Evolutionary conservation across 64 coral and sea anemone species (phyloP), one percentile per base, ranked within the genome.

Genomic region (Catalaphyllia jardinei): DNA sequence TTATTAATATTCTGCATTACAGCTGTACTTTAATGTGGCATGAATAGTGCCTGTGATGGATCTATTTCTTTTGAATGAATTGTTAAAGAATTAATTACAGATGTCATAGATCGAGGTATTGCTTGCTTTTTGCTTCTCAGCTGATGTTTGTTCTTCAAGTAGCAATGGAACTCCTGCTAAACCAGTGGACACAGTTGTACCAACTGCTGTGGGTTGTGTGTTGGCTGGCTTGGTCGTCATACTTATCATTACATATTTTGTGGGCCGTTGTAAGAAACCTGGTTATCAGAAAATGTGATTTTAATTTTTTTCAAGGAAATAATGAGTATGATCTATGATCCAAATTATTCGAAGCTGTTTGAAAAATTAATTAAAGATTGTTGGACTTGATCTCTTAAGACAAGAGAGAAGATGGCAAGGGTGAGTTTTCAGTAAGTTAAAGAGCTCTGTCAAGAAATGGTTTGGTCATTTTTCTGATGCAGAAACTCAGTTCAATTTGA

Each of bases 271-370:
- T 20, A 93, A 89, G 78, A 76, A n/a, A 38, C 80, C 71, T 39
- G 87, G 87, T 6, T 93, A 93, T 85, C 69, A 93, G 65, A 79
- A 93, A 78, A 85, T 93, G 65, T 93, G 46, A 80, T 62, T 78
- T n/a, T 24, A 52, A 80, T 80, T 76, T 49, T 76, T 4, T 75
- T 33, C 14, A 39, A 39, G 31, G 31, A 77, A 35, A 30, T 9
- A 31, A 8, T 25, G 18, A 67, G 25, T 25, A 22, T 69, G 22
- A n/a, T 69, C 65, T 10, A 69, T 4, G 1, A 17, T 65, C 17
- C 18, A 22, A 22, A 19, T 65, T 18, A 65, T 29, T 73, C 30
- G 27, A 33, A 38, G 31, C 31, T 18, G 10, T 69, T 0, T 74
- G 72, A 75, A 18, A 76, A 7, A 10, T 71, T 71, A 71, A 24